Percentiles rank a stretch among this genome's conserved stretches.
Conservation (phyloP, 2,113 vertebrate species). For the Tetraodon nigroviridis region DNA sequence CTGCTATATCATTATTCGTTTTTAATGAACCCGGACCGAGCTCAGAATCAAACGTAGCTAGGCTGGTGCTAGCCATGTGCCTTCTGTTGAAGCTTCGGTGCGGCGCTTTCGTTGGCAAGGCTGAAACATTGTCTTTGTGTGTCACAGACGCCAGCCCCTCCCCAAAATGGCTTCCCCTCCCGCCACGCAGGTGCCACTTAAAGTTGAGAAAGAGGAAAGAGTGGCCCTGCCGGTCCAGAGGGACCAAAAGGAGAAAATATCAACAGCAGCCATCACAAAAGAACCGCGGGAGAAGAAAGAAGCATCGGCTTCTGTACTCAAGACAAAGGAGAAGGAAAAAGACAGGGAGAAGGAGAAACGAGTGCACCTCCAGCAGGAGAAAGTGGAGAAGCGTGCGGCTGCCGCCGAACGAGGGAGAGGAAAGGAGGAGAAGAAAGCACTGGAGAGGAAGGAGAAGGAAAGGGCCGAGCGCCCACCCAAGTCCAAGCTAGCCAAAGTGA, state of each 20-base stretch:
- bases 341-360: constrained; percentile 62
- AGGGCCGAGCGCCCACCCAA: constrained; percentile 70
- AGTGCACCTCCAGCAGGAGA: constrained; percentile 54
- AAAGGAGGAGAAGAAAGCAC: constrained; percentile 68
- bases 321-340: constrained; percentile 59
- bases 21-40: too few relatives aligned
- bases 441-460: constrained; percentile 64
- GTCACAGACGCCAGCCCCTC: constrained; percentile 64
- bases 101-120: too few relatives aligned
- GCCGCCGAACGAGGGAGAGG: constrained; percentile 60
- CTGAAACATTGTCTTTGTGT: not conserved
- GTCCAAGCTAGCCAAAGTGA: constrained; percentile 77
- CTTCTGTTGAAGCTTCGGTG: too few relatives aligned
- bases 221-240: constrained; percentile 55
- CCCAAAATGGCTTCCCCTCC: constrained; percentile 66
- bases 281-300: constrained; percentile 65
- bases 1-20: too few relatives aligned
- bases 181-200: constrained; percentile 51
- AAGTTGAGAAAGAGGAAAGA: constrained; percentile 65
- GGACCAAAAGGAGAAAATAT: constrained; percentile 63
- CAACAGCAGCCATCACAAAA: constrained; percentile 32
- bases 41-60: too few relatives aligned
- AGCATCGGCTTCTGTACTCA: constrained; percentile 36
- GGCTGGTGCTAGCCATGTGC: too few relatives aligned
- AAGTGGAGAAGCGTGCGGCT: constrained; percentile 57